A percentile compares a stretch with the other conserved stretches of the same genome.
phyloP scores from a whole-genome alignment of 2,113 vertebrate species.

The human (Homo sapiens) region DNA sequence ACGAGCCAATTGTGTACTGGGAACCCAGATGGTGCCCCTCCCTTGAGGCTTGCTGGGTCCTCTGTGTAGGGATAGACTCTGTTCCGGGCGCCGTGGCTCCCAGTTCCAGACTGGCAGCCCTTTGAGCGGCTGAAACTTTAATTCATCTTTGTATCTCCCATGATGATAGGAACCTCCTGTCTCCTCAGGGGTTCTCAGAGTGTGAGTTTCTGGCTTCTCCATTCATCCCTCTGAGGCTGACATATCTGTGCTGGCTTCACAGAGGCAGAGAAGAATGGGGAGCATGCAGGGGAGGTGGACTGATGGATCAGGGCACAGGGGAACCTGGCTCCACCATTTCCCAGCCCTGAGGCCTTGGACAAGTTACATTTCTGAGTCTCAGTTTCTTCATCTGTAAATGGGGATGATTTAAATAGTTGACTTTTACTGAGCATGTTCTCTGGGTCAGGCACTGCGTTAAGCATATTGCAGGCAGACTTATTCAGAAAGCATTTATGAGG shows the following conservation, averaged over 20 bases:
- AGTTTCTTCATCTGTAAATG: neutral
- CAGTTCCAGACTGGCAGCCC: neutral
- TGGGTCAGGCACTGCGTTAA: neutral
- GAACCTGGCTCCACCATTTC: neutral
- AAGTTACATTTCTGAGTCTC: neutral
- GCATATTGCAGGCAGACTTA: neutral
- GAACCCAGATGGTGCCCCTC: neutral
- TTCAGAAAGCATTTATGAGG: slow-evolving; percentile 12
- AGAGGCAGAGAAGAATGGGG: neutral
- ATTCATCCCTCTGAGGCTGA: neutral
- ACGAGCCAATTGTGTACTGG: fast-evolving
- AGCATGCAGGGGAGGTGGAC: neutral
- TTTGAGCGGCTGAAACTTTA: neutral
- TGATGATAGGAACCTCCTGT: neutral
- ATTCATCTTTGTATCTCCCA: neutral
- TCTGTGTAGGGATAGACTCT: neutral
- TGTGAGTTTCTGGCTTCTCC: neutral
- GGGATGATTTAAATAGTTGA: neutral
- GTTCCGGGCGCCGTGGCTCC: neutral
- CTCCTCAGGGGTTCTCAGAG: neutral
- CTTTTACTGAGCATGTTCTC: neutral
- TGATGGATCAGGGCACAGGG: neutral
- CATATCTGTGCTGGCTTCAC: neutral
- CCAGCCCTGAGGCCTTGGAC: neutral
- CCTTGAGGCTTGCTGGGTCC: neutral